Conservation (phyloP, 2,888 invertebrate species). For the Carcina quercana region DNA sequence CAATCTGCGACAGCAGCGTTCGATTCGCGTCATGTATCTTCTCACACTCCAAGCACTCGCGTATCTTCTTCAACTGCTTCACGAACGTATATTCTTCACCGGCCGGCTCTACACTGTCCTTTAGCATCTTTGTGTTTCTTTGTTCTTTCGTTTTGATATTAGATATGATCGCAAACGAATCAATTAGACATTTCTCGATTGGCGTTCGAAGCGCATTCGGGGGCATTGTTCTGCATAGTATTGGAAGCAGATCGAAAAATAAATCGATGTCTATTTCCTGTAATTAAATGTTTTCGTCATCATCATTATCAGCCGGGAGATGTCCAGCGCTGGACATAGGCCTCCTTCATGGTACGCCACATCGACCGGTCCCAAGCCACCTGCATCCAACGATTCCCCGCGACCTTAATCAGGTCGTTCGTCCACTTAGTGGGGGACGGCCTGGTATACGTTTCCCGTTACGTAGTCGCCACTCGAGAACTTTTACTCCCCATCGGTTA, state of each 20-base stretch:
- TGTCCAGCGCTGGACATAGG: too few species aligned
- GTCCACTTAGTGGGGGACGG: too few species aligned
- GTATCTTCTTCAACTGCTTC: slow-evolving; percentile 39
- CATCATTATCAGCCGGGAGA: too few species aligned
- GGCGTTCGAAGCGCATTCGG: slow-evolving; percentile 72
- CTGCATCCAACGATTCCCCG: too few species aligned
- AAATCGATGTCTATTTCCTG: slow-evolving; percentile 63
- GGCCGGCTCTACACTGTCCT: not conserved
- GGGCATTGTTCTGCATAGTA: slow-evolving; percentile 72
- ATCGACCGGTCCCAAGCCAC: too few species aligned
- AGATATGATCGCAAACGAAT: slow-evolving; percentile 32
- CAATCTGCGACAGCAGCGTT: slow-evolving; percentile 56
- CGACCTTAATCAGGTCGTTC: too few species aligned
- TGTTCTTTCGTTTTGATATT: slow-evolving; percentile 22
- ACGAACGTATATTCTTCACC: slow-evolving; percentile 29
- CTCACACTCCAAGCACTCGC: slow-evolving; percentile 57
- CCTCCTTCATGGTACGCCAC: too few species aligned
- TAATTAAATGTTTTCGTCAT: too few species aligned
- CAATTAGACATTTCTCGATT: slow-evolving; percentile 61
- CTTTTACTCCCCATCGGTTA: too few species aligned
- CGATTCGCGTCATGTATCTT: slow-evolving; percentile 77
- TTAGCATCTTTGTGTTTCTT: slow-evolving; percentile 20
- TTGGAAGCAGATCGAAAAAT: slow-evolving; percentile 66
- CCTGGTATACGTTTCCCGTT: too few species aligned
- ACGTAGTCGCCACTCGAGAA: too few species aligned